A percentile compares a stretch with the other conserved stretches of the same genome.
Evolutionary conservation across 2,888 invertebrate species (phyloP).

Genomic region (Dinocampus coccinellae): DNA sequence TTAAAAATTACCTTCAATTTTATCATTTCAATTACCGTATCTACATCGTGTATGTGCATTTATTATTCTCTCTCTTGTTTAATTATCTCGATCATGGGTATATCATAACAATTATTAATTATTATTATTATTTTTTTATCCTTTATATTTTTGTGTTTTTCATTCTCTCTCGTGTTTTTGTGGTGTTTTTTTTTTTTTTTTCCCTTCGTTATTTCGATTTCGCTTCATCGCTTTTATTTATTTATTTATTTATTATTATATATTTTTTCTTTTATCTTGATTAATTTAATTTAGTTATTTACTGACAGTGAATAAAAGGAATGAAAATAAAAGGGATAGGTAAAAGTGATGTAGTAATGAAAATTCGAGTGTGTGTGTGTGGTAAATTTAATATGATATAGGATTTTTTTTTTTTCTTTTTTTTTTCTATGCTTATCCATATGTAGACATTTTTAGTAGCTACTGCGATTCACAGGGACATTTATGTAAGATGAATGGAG

Average conservation of each 20-base stretch:
- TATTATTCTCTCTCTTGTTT: neutral
- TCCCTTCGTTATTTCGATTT: no score
- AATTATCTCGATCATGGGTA: constrained; percentile 15
- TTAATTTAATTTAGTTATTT: no score
- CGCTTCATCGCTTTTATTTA: no score
- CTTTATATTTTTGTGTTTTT: neutral
- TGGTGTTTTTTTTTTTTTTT: neutral
- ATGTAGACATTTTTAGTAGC: constrained; percentile 62
- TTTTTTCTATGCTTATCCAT: constrained; percentile 53
- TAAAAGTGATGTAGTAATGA: no score
- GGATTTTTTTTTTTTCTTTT: no score
- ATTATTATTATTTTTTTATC: neutral
- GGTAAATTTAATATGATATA: no score
- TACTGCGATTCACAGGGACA: constrained; percentile 56
- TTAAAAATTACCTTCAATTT: constrained; percentile 20
- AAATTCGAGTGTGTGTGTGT: no score
- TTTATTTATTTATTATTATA: no score
- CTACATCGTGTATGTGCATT: constrained; percentile 2
- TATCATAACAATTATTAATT: neutral
- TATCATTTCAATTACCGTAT: constrained; percentile 23
- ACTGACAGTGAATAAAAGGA: no score
- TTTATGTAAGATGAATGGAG: constrained; percentile 62
- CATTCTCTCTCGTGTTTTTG: no score
- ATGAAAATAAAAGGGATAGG: no score
- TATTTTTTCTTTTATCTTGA: no score